A percentile compares a stretch with the other conserved stretches of the same genome.
Conservation (phyloP, 1,140 invertebrate species). For the Drosophila kurseongensis region DNA sequence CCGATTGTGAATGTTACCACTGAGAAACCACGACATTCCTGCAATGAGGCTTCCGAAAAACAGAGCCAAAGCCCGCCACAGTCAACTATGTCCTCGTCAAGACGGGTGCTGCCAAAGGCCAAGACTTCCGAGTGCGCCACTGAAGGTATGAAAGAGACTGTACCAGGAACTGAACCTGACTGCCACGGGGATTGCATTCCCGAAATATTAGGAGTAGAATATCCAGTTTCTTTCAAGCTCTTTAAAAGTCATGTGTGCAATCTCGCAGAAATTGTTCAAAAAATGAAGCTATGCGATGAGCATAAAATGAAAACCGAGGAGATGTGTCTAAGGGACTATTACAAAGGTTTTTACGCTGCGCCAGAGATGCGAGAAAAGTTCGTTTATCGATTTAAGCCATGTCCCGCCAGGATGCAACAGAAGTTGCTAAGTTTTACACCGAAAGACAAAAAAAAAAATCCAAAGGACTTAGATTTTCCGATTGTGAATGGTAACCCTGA, state of each 20-base stretch:
- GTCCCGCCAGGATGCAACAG: slow-evolving; percentile 17
- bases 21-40: too few relatives aligned
- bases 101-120: too few relatives aligned
- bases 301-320: slow-evolving; percentile 9
- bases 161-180: too few relatives aligned
- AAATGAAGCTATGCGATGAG: slow-evolving; percentile 24
- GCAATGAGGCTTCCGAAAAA: background rate
- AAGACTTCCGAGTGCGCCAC: background rate
- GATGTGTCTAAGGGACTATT: slow-evolving; percentile 22
- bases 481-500: too few relatives aligned
- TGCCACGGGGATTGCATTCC: too few relatives aligned
- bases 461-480: too few relatives aligned
- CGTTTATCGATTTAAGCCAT: slow-evolving; percentile 22
- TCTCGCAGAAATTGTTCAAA: slow-evolving; percentile 13
- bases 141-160: background rate
- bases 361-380: slow-evolving; percentile 28
- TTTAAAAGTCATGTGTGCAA: slow-evolving; percentile 35
- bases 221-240: background rate
- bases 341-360: slow-evolving; percentile 19
- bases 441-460: background rate
- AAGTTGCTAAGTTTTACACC: slow-evolving; percentile 12
- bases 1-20: too few relatives aligned
- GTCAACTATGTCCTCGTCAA: background rate
- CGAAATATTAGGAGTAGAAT: background rate
- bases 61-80: slow-evolving; percentile 7